These are phyloP conservation scores for Hoplodrina ambigua DNA, from an alignment of 2,888 invertebrate genomes.

Conservation along the genomic window DNA sequence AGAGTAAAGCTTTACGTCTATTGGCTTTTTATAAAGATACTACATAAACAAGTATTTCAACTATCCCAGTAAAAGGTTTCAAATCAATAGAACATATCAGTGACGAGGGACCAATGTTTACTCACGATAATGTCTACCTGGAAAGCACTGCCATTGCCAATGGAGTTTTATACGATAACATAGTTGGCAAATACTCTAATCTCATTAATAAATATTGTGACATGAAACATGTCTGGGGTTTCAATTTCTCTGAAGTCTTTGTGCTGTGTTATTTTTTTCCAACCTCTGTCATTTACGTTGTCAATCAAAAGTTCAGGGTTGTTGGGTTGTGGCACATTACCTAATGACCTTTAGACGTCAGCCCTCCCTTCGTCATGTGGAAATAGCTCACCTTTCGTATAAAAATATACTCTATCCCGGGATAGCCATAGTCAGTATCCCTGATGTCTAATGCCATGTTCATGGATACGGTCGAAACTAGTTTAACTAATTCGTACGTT, in stretches of 20 bases:
- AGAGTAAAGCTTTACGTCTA: constrained; percentile 10
- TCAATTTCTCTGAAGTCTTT: constrained; percentile 35
- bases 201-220: constrained; percentile 22
- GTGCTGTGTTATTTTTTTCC: constrained; percentile 59
- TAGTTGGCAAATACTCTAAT: constrained; percentile 26
- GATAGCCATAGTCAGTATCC: constrained; percentile 25
- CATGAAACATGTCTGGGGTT: constrained; percentile 26
- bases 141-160: constrained; percentile 30
- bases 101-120: constrained; percentile 53
- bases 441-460: constrained; percentile 7
- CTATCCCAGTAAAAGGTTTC: constrained; percentile 57
- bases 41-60: constrained; percentile 26
- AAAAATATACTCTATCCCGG: constrained; percentile 49
- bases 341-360: constrained; percentile 75
- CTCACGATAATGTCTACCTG: constrained; percentile 52
- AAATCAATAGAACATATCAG: constrained; percentile 50
- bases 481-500: constrained; percentile 6
- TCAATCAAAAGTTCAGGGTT: constrained; percentile 81
- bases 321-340: constrained; percentile 64
- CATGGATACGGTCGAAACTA: constrained; percentile 4
- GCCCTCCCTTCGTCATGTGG: constrained; percentile 76
- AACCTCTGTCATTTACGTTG: constrained; percentile 76
- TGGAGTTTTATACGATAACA: constrained; percentile 15
- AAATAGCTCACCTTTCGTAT: constrained; percentile 77
- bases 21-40: constrained; percentile 14